Conservation (phyloP, 1,140 invertebrate genomes). For the Laodelphax striatellus region DNA sequence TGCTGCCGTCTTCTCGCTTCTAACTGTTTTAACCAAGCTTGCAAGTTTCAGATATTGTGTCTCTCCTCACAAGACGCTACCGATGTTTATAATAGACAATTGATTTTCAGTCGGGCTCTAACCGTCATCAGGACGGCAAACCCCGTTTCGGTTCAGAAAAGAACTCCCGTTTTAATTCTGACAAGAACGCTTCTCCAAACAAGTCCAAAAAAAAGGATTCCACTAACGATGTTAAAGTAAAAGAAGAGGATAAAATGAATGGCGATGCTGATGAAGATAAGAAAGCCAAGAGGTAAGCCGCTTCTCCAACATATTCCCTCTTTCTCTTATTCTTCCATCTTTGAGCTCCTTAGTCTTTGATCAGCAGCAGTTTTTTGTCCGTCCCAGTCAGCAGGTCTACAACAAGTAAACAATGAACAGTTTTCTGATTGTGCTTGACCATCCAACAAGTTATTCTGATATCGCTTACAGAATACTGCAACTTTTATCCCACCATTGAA, state of each 20-base stretch:
- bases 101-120: conserved; percentile 11
- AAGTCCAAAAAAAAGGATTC: conserved; percentile 7
- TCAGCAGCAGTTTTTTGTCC: too few species aligned
- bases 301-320: not conserved
- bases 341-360: not conserved
- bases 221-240: conserved; percentile 7
- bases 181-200: conserved; percentile 6
- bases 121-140: conserved; percentile 1
- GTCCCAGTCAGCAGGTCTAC: too few species aligned
- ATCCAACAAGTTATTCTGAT: too few species aligned
- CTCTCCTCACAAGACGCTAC: not conserved
- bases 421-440: too few species aligned
- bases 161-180: not conserved
- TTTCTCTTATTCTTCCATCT: not conserved
- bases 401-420: too few species aligned
- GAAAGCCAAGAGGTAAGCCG: not conserved
- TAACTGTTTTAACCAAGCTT: too few species aligned
- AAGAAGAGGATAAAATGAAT: conserved; percentile 10
- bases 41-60: not conserved
- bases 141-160: not conserved
- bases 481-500: too few species aligned
- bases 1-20: too few species aligned
- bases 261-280: conserved; percentile 5
- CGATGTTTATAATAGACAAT: not conserved
- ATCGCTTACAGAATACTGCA: too few species aligned